Evolutionary conservation across 1,140 invertebrate species (phyloP).

Genomic region (Parapsyche elsis): DNA sequence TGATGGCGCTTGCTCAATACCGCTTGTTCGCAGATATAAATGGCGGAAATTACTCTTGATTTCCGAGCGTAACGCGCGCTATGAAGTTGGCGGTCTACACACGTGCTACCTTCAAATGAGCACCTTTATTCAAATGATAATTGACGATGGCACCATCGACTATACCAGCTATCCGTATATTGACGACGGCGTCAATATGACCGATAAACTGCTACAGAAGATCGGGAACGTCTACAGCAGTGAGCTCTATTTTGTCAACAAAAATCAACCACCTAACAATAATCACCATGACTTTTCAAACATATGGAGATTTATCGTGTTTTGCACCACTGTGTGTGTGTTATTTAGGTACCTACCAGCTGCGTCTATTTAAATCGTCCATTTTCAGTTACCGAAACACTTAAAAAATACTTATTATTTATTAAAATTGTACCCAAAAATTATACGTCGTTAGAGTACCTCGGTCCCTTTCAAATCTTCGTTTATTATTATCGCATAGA

Average conservation of each 20-base stretch:
- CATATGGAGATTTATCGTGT: background rate
- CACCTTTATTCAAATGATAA: constrained; percentile 59
- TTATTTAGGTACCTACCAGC: background rate
- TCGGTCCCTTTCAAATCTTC: too few relatives aligned
- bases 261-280: background rate
- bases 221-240: constrained; percentile 49
- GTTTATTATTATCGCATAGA: too few relatives aligned
- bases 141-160: constrained; percentile 21
- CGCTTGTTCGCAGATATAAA: constrained; percentile 61
- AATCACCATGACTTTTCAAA: background rate
- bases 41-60: constrained; percentile 66
- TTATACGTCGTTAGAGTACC: too few relatives aligned
- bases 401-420: too few relatives aligned
- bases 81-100: constrained; percentile 62
- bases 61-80: constrained; percentile 66
- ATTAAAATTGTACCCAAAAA: too few relatives aligned
- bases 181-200: constrained; percentile 35
- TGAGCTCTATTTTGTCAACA: constrained; percentile 34
- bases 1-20: background rate
- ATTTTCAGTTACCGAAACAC: too few relatives aligned
- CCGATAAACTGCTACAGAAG: constrained; percentile 45
- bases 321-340: background rate
- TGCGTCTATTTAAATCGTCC: too few relatives aligned
- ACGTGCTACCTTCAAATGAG: constrained; percentile 64
- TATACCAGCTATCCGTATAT: constrained; percentile 45